Percentiles rank a stretch among this genome's conserved stretches.
Conservation (phyloP, 1,140 invertebrate genomes). For the Manduca sexta region DNA sequence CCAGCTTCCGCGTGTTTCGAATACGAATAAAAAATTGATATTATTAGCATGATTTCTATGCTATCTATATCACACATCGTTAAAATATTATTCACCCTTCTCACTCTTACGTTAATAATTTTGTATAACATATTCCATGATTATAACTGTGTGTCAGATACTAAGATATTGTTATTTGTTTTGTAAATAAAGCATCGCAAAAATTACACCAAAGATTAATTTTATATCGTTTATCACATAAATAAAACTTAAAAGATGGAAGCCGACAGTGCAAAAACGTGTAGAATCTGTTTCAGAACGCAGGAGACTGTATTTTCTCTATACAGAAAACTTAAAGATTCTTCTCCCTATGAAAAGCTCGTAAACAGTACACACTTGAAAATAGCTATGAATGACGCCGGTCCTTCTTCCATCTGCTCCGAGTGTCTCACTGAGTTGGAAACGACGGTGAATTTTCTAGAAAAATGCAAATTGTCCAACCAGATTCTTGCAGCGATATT, state of each 20-base stretch:
- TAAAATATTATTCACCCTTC: no score
- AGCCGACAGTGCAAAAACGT: constrained; percentile 12
- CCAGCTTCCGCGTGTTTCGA: no score
- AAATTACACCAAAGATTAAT: no score
- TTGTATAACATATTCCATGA: no score
- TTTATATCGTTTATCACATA: no score
- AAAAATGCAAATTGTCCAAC: constrained; percentile 36
- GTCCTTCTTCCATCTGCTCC: constrained; percentile 26
- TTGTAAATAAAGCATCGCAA: no score
- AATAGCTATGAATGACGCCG: constrained; percentile 17
- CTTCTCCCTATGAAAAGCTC: constrained; percentile 26
- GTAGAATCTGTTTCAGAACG: constrained; percentile 32
- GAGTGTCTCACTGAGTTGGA: constrained; percentile 32
- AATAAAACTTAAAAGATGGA: constrained; percentile 3
- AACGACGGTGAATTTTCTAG: constrained; percentile 27
- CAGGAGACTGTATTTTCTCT: constrained; percentile 22
- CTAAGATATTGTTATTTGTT: no score
- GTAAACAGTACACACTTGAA: constrained; percentile 19
- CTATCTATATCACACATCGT: no score
- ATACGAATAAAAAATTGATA: no score
- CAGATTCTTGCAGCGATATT: constrained; percentile 11
- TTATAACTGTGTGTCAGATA: no score
- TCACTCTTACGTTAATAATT: no score
- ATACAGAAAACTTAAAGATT: constrained; percentile 18
- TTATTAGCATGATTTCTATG: no score